Evolutionary conservation across 1,140 invertebrate species (phyloP), one percentile per base, ranked within the genome.

Genomic region (Drosophila ananassae): DNA sequence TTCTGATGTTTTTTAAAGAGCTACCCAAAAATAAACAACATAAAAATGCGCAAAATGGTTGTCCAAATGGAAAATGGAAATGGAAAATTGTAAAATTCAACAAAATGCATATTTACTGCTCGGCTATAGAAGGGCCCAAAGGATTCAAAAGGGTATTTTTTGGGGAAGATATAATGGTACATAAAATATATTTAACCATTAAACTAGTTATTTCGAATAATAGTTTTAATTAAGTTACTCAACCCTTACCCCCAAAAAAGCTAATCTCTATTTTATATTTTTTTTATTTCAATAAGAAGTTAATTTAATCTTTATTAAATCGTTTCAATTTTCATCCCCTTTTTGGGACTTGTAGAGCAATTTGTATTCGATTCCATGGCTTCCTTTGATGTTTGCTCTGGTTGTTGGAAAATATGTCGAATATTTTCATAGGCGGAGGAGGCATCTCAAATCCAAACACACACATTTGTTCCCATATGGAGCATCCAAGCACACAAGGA

Each of bases 1-100:
- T 87, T 78, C 79, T 79, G 79, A 82, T 87, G 78, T 87, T 87
- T 87, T 83, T 89, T 89, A 75, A 81, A 81, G 87, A 85, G 82
- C 79, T 85, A 60, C 83, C 34, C 75, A 78, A 87, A 87, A 84
- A 89, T 87, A 87, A 87, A 87, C 82, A 87, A 89, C 83, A 89
- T 79, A 89, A 87, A 87, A 87, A 87, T 87, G 62, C 57, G 59
- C 59, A 81, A 85, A 85, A 84, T 84, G 53, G 77, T 61, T 57
- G 52, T 17, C 67, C 67, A 81, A 77, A 72, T 72, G 80, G 67
- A 87, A 44, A 87, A 82, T 74, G 74, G 41, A 39, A 77, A 77
- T 75, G 79, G 71, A 17, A 79, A 79, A 73, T 80, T 80, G 67
- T 48, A 55, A 80, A 80, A 84, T 73, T 85, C 78, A 67, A 76